Evolutionary conservation across 2,113 vertebrate species (phyloP).

Genomic region (Aspiorhynchus laticeps): DNA sequence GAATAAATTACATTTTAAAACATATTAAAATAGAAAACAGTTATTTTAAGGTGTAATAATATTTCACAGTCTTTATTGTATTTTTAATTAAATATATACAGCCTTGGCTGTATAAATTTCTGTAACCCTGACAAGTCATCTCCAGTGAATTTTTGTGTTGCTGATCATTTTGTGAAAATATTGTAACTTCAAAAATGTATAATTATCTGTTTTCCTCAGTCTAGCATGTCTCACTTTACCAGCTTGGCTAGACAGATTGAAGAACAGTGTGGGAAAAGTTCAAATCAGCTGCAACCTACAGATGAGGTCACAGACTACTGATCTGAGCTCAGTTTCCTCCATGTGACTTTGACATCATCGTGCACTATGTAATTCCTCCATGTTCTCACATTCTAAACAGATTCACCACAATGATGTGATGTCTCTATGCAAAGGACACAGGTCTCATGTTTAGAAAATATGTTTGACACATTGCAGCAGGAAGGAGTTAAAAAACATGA

Average conservation of each 20-base stretch:
- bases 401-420: background rate
- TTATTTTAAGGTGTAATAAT: too few species aligned
- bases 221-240: background rate
- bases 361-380: background rate
- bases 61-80: background rate
- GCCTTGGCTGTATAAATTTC: background rate
- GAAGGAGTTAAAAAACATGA: slow-evolving; percentile 1
- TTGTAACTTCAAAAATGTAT: background rate
- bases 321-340: background rate
- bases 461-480: background rate
- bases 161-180: slow-evolving; percentile 11
- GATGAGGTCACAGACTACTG: slow-evolving; percentile 46
- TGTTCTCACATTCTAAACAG: background rate
- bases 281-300: slow-evolving; percentile 20
- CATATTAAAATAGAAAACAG: too few species aligned
- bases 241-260: background rate
- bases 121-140: background rate
- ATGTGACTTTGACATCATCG: background rate
- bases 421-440: background rate
- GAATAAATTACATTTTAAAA: too few species aligned
- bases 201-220: background rate
- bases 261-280: slow-evolving; percentile 5
- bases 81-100: background rate
- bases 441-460: slow-evolving; percentile 6
- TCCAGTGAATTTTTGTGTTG: background rate